Conservation (phyloP, 2,797 vertebrate genomes). For the Enteromius treurensis region DNA sequence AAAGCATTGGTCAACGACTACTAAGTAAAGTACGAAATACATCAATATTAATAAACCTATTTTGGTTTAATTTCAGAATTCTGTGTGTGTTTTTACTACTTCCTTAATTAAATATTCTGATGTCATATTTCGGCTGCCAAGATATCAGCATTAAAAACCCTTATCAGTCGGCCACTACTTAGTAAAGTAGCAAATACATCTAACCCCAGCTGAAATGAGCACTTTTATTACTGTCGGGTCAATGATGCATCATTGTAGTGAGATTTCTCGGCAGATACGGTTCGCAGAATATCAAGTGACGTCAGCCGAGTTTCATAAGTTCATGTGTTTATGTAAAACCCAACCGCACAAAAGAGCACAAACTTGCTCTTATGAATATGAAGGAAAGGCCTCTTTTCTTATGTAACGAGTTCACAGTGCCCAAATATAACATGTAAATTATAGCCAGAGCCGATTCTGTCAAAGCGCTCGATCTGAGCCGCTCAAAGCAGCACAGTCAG, state of each 20-base stretch:
- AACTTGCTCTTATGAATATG: slow-evolving; percentile 28
- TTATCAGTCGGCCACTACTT: neutral
- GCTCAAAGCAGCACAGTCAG: slow-evolving; percentile 76
- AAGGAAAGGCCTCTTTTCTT: slow-evolving; percentile 46
- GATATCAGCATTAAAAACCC: neutral
- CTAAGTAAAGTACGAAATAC: neutral
- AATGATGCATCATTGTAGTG: neutral
- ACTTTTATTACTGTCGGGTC: neutral
- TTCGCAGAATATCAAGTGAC: neutral
- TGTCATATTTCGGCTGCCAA: neutral
- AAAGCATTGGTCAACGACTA: neutral
- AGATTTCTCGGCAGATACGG: neutral
- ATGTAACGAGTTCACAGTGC: slow-evolving; percentile 48
- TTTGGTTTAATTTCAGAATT: too few relatives aligned
- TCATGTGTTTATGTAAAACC: neutral
- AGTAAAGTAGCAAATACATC: neutral
- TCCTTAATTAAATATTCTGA: neutral
- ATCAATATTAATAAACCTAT: too few relatives aligned
- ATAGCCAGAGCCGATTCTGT: slow-evolving; percentile 58
- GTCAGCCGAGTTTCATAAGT: slow-evolving; percentile 8
- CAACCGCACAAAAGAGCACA: neutral
- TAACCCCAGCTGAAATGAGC: neutral
- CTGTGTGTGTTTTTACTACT: neutral
- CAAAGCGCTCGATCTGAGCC: slow-evolving; percentile 64
- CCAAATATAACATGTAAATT: slow-evolving; percentile 63